Evolutionary conservation across 2,113 vertebrate genomes (phyloP), one percentile per base, ranked within the genome.

Genomic region (Burhinus bistriatus): DNA sequence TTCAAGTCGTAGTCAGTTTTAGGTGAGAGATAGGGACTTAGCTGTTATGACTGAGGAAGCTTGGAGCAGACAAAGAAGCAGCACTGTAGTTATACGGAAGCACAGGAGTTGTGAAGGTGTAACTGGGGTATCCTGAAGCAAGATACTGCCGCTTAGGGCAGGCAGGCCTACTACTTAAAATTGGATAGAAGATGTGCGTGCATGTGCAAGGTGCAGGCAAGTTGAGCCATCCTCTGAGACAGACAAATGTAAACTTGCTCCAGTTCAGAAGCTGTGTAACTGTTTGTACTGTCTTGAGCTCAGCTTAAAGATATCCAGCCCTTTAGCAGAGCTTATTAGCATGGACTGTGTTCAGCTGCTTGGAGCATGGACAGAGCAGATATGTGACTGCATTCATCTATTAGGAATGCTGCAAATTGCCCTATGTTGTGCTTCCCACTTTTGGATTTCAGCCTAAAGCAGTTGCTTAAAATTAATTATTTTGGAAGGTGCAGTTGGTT

Each of bases 41-140:
- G 30, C 54, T 61, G 11, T 61, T 34, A 14, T 0, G 0, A 34
- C 44, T 73, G 64, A 3, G 4, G 36, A 57, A 4, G 0, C 27
- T 49, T 87, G 69, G 62, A 66, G 71, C 54, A 73, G 54, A 7
- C 36, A 19, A 15, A 38, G 69, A 72, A 82, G n/a, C 38, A 82
- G 29, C 11, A 8, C 38, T 73, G 26, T 10, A 47, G 80, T 20
- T 55, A 3, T 25, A 17, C 1, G 40, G 26, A 26, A 42, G 6
- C 27, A 15, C 0, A 59, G 70, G 42, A 68, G 29, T 3, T 66
- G 51, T 72, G 55, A 92, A 78, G 14, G 11, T 64, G 55, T 44
- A 76, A 20, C 66, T 75, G 66, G 57, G 16, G 15, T 68, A 12
- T 34, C 11, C 25, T 87, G 81, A 78, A 62, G 55, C 22, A 47